Base-by-base conservation (phyloP, 2,888 invertebrate genomes). In the Caenorhabditis afra region DNA sequence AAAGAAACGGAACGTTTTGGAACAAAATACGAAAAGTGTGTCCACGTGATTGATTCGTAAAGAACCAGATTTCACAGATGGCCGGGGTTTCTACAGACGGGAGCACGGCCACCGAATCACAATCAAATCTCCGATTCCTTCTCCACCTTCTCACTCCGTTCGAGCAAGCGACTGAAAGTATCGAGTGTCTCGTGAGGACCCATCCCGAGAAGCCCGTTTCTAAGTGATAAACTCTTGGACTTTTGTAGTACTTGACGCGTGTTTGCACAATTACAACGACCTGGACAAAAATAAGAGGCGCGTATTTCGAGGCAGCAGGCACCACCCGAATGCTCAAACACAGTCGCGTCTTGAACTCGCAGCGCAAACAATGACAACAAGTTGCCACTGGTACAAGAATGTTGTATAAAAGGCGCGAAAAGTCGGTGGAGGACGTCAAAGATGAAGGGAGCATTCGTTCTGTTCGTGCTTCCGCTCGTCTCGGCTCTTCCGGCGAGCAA, bases 311-410 rank as follows among this genome's bases (percentile, higher is more conserved):
- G 61, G 52, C 41, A 45, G 29, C 59, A 50, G 61, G 52, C 71
- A 61, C 71, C 71, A 64, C 71, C 70, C 71, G 53, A 64, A 55
- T 64, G 47, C 39, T 64, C 71, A 71, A 71, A 71, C 39, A 70
- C 52, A 61, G 71, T 71, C 71, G 55, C 71, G 49, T 71, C 62
- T 41, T 71, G 71, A 71, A 64, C 71, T 71, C 61, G 35, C 22
- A 23, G 39, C 29, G 64, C 71, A 71, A 71, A 71, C 64, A 71
- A 57, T 71, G 71, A 62, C 71, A 57, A 71, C 71, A 71, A 62
- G 62, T 71, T 71, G 55, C 49, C 62, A 71, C 35, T 71, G 62
- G 55, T 57, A 71, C 71, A 71, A 71, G 62, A 55, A 52, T 64
- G 62, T n/a, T 37, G 70, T 64, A 71, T 71, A 71, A 62, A 71